Base-by-base conservation (phyloP, 2,797 vertebrate genomes). In the Sebastes kiyomatsui region DNA sequence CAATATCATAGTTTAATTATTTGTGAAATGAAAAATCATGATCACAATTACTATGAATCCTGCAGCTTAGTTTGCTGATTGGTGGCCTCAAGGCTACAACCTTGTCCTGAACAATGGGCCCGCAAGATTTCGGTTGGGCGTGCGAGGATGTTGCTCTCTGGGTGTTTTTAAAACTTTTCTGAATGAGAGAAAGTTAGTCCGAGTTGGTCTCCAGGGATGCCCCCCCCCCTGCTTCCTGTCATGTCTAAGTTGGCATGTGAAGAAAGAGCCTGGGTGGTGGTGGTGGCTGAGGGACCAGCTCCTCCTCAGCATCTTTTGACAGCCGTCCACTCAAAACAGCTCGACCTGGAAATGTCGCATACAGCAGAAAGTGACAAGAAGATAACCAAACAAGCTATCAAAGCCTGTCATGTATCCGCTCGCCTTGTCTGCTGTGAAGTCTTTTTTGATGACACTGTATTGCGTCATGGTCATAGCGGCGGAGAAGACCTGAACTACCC, bases 241-340 rank as follows among this genome's bases (percentile, higher is more conserved):
- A 59, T 60, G 69, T 46, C 62, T 59, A 14, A 54, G 25, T 66
- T n/a, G 54, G n/a, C 75, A 55, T 72, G 72, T 33, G 7, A 67
- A 23, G 54, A 66, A 12, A 49, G 59, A 12, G 62, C 25, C 61
- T 56, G 13, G 4, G 20, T 42, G 65, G 55, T 61, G 55, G 6
- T 16, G 30, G 60, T 6, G n/a, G 18, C 55, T 56, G 23, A 23
- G 7, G 54, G 22, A 22, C 27, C 68, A 7, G 16, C 23, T 82
- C 58, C 62, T 68, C 68, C 58, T 82, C 65, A 83, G 66, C 68
- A 60, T 74, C 68, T 75, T 70, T 74, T 77, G 65, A 84, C 80
- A 83, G 77, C 25, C 2, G 61, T 80, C 67, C 77, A 58, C 69
- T 72, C 20, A 23, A 46, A 58, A 58, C 58, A 10, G 25, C 72